A percentile compares a stretch with the other conserved stretches of the same genome.
Conservation (phyloP, 2,113 vertebrate genomes). For the Tonatia bakeri region DNA sequence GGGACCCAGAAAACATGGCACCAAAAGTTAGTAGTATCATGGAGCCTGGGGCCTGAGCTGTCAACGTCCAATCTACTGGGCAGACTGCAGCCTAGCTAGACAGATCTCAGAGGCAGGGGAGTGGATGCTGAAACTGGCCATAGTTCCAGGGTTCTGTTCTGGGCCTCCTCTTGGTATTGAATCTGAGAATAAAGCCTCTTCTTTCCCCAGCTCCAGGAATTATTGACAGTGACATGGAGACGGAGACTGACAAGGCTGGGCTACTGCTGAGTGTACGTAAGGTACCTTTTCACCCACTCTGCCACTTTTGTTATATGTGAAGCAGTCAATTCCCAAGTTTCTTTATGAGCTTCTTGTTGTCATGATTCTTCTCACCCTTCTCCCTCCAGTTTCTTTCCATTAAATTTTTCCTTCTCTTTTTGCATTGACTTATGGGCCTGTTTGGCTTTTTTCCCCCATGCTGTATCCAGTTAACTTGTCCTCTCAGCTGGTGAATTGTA, state of each 20-base stretch:
- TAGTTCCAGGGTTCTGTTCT: not conserved
- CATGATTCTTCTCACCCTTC: not conserved
- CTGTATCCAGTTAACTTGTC: not conserved
- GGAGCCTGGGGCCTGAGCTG: not conserved
- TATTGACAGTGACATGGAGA: not conserved
- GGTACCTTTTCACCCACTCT: too few relatives aligned
- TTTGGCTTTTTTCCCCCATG: not conserved
- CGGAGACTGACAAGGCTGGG: not conserved
- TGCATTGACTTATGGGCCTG: not conserved
- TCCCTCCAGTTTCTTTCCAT: not conserved
- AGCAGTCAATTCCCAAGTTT: not conserved
- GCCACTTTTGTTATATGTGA: fast-evolving
- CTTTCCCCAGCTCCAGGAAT: not conserved
- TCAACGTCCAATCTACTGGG: not conserved
- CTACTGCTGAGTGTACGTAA: not conserved
- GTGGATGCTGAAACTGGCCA: not conserved
- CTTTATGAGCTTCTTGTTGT: not conserved
- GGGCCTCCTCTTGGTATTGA: not conserved
- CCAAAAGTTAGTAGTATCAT: not conserved
- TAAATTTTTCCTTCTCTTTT: not conserved
- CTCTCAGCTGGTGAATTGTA: conserved; percentile 31
- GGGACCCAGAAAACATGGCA: not conserved
- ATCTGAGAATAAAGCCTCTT: not conserved
- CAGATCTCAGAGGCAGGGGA: not conserved
- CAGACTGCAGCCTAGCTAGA: not conserved